Evolutionary conservation across 1,140 invertebrate species (phyloP).

Genomic region (Conus ventricosus): DNA sequence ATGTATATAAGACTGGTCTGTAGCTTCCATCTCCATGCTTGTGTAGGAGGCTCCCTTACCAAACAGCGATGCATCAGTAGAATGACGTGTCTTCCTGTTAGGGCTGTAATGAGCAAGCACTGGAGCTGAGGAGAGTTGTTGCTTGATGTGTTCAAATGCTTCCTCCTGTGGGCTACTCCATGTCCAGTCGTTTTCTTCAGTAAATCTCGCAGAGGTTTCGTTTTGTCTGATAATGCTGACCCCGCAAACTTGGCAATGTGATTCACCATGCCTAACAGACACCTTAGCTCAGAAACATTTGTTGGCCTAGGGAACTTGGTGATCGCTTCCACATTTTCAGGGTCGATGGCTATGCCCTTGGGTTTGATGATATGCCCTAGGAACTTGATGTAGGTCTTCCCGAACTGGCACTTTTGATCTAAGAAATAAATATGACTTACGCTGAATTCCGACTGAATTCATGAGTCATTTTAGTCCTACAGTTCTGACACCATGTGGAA

Average conservation of each 20-base stretch:
- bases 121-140: background rate
- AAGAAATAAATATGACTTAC: too few relatives aligned
- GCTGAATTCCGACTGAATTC: too few relatives aligned
- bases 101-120: background rate
- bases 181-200: background rate
- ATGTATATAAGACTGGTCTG: background rate
- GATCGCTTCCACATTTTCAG: too few relatives aligned
- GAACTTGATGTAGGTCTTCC: too few relatives aligned
- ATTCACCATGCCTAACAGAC: background rate
- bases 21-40: background rate
- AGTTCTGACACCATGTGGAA: too few relatives aligned
- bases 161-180: background rate
- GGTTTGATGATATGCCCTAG: too few relatives aligned
- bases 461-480: too few relatives aligned
- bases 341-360: too few relatives aligned
- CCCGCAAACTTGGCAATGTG: background rate
- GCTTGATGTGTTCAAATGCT: background rate
- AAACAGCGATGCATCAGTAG: background rate
- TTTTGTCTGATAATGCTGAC: background rate
- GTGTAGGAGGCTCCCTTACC: background rate
- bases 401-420: too few relatives aligned
- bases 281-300: background rate
- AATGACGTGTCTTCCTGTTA: constrained; percentile 32
- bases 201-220: background rate
- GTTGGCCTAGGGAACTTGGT: background rate